phyloP scores from a whole-genome alignment of 1,140 invertebrate species.

The Oreohelix idahoensis region DNA sequence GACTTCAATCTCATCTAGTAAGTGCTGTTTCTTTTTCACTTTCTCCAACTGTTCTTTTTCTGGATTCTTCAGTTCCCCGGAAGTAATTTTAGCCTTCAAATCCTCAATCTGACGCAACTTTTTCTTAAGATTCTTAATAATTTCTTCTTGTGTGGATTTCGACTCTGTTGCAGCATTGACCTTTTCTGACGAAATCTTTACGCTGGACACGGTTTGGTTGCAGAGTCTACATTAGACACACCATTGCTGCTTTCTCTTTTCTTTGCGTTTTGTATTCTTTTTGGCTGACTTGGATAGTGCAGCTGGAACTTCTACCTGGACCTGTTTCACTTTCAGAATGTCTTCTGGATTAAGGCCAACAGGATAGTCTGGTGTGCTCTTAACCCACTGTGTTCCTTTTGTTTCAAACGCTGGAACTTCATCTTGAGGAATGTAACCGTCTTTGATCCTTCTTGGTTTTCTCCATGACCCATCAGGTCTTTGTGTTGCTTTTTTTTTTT shows the following conservation, averaged over 20 bases:
- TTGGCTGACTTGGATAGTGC: conserved; percentile 68
- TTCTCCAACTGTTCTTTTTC: conserved; percentile 91
- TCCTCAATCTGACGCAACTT: conserved; percentile 91
- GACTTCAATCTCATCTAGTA: conserved; percentile 83
- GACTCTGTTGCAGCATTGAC: not conserved
- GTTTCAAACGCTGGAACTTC: conserved; percentile 94
- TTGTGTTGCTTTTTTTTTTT: conserved; percentile 92
- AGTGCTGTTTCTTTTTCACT: conserved; percentile 83
- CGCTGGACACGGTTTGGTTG: conserved; percentile 20
- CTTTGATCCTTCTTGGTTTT: conserved; percentile 93
- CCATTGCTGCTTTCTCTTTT: conserved; percentile 60
- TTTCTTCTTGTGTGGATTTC: conserved; percentile 37
- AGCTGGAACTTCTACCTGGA: conserved; percentile 38
- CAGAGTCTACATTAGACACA: not conserved
- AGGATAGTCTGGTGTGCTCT: conserved; percentile 68
- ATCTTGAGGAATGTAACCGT: conserved; percentile 98
- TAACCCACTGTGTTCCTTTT: conserved; percentile 92
- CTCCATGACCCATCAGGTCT: conserved; percentile 98
- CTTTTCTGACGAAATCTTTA: conserved; percentile 14
- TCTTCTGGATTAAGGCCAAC: conserved; percentile 67
- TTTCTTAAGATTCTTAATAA: conserved; percentile 88
- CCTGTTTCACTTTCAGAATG: conserved; percentile 43
- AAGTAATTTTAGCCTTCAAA: conserved; percentile 85
- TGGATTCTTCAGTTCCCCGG: conserved; percentile 83
- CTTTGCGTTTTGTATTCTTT: conserved; percentile 72